Percentiles rank a stretch among this genome's conserved stretches.
Evolutionary conservation across 2,113 vertebrate genomes (phyloP).

Genomic region (Elephantulus edwardii): DNA sequence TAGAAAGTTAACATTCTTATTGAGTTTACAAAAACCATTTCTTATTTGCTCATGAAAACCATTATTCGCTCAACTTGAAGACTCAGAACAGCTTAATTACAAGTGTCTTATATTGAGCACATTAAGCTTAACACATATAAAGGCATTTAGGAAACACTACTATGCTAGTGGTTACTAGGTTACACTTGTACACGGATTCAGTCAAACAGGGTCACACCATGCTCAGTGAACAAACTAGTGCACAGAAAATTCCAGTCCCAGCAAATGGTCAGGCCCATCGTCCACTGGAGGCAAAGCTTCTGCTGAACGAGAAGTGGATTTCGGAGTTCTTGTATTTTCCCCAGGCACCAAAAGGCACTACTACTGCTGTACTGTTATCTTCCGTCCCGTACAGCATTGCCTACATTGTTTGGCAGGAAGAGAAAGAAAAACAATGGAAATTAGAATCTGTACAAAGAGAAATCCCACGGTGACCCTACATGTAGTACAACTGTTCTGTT

Average conservation of each 20-base stretch:
- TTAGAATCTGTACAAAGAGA: background rate
- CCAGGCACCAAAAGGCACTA: slow-evolving; percentile 98
- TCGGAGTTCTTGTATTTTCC: slow-evolving; percentile 93
- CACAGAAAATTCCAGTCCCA: slow-evolving; percentile 52
- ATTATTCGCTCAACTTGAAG: slow-evolving; percentile 48
- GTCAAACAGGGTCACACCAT: background rate
- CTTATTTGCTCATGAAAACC: slow-evolving; percentile 33
- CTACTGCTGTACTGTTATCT: slow-evolving; percentile 95
- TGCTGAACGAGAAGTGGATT: slow-evolving; percentile 94
- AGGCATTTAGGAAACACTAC: background rate
- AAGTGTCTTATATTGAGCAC: background rate
- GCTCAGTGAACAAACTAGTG: slow-evolving; percentile 51
- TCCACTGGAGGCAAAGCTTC: slow-evolving; percentile 95
- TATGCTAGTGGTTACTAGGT: background rate
- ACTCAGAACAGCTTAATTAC: slow-evolving; percentile 57
- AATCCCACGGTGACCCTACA: background rate
- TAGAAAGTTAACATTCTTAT: background rate
- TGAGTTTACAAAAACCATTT: slow-evolving; percentile 35
- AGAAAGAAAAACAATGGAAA: slow-evolving; percentile 36
- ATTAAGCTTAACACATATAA: background rate
- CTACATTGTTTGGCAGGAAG: slow-evolving; percentile 77
- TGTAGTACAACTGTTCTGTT: background rate
- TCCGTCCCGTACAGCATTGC: slow-evolving; percentile 94
- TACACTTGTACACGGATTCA: slow-evolving; percentile 12
- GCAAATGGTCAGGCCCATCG: slow-evolving; percentile 90